Conservation (phyloP, 2,797 vertebrate genomes). For the Bufotes viridis region DNA sequence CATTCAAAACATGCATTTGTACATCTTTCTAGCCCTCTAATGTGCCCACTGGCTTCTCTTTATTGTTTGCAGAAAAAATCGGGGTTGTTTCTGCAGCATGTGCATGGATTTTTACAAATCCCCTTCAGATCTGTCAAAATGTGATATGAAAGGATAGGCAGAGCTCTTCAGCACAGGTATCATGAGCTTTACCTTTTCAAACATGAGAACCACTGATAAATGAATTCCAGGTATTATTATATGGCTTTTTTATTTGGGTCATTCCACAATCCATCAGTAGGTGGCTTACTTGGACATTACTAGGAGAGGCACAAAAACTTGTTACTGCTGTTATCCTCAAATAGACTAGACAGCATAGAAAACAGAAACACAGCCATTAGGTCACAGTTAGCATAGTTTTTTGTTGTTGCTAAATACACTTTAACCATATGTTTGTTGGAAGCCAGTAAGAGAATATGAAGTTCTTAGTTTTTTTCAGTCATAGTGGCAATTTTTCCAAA, state of each 20-base stretch:
- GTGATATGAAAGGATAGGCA: no score
- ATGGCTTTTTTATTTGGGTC: neutral
- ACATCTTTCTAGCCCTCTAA: no score
- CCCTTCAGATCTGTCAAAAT: neutral
- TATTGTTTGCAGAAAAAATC: neutral
- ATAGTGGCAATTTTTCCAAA: neutral
- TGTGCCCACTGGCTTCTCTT: neutral
- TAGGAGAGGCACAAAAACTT: neutral
- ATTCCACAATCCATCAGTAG: constrained; percentile 78
- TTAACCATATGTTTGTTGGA: neutral
- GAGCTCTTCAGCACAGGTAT: no score
- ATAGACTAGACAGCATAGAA: neutral
- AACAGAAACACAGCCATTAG: neutral
- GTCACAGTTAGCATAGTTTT: no score
- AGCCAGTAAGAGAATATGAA: neutral
- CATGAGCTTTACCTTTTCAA: no score
- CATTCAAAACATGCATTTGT: no score
- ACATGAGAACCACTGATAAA: no score
- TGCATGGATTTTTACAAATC: neutral
- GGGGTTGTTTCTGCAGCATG: neutral
- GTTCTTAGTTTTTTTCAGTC: neutral
- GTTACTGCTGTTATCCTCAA: neutral
- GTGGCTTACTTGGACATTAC: constrained; percentile 72
- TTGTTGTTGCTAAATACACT: no score
- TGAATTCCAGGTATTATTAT: neutral